Base-by-base conservation (phyloP, 2,113 vertebrate species). In the Setophaga petechia region DNA sequence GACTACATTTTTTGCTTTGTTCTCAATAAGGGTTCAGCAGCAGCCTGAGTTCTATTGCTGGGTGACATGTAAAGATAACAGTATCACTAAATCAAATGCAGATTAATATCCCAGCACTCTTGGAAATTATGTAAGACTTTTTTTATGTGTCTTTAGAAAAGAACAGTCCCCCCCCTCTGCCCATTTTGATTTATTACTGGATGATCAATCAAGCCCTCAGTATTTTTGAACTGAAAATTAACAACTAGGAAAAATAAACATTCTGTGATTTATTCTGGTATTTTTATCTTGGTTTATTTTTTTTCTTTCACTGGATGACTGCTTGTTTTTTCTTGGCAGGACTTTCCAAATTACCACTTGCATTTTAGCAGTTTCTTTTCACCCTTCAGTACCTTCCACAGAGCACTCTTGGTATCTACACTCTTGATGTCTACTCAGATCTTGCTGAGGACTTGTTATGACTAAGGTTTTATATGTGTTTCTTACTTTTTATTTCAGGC, bases 401-500 rank as follows among this genome's bases (percentile, higher is more conserved):
- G 69, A 85, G 49, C 1, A 1, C 11, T 75, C 28, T 31, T 1
- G 3, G 25, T 69, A 7, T 20, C 23, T 68, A 39, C 62, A 1
- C 12, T 75, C 28, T 31, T 1, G 3, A 28, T 69, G 6, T 20
- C 22, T 65, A 43, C 62, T 35, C 11, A 75, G 30, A 16, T 72
- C 51, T 66, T 76, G 35, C 35, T 16, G 61, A 58, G 25, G 16
- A 69, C 12, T 49, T 37, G 23, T 22, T 22, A 33, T 6, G 19
- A 73, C 23, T 72, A 27, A 52, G 9, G 47, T 62, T 88, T 87
- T 73, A 9, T 24, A 5, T 15, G 20, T 67, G 43, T 86, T 86
- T 58, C 49, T 79, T 39, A 7, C n/a, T 92, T 88, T 95, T 67
- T 72, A 27, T 84, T 96, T 92, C 97, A 99, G 99, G 99, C 49